Base-by-base conservation (phyloP, 1,140 invertebrate species). In the Aphelinus atriplicis region DNA sequence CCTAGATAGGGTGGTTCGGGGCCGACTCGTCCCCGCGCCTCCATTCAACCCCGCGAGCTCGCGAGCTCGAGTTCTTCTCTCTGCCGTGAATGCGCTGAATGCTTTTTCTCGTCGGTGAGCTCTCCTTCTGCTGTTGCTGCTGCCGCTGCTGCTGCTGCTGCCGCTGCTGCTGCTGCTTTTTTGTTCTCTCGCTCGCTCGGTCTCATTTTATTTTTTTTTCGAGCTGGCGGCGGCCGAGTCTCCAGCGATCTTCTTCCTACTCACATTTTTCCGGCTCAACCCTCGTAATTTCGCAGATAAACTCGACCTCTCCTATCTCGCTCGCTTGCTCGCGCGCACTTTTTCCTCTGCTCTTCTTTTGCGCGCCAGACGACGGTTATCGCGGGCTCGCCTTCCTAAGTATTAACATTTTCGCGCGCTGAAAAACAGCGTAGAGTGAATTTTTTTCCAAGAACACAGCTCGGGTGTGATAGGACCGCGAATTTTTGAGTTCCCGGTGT, bases 81-180 rank as follows among this genome's bases (percentile, higher is more conserved):
- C 62, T 61, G 78, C 69, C 74, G 79, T 85, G 84, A 85, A 85
- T 86, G 80, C 84, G 63, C 78, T 84, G 81, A 85, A 85, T 86
- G 79, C 83, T 79, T 84, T 81, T 78, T 77, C 70, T 76, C 61
- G 42, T 64, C 77, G 63, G 58, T 26, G 6, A 26, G 69, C 77
- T 64, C 63, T 57, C 57, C 61, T 69, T 55, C 68, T 51, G 46
- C 45, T 55, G 65, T 73, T 69, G 9, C 69, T 56, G 57, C 50
- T 71, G 9, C 51, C 9, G 4, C 51, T 53, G 51, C 9, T 0
- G 4, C 51, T 53, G 51, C 51, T 50, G 51, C 48, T 71, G 50
- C 46, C 2, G 3, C 42, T 51, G 4, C 51, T 53, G 4, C 51
- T 9, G 4, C 51, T 9, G 4, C 51, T 53, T 53, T 53, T 53